Evolutionary conservation across 2,797 vertebrate genomes (phyloP).

Genomic region (Coranthus polyacanthus): DNA sequence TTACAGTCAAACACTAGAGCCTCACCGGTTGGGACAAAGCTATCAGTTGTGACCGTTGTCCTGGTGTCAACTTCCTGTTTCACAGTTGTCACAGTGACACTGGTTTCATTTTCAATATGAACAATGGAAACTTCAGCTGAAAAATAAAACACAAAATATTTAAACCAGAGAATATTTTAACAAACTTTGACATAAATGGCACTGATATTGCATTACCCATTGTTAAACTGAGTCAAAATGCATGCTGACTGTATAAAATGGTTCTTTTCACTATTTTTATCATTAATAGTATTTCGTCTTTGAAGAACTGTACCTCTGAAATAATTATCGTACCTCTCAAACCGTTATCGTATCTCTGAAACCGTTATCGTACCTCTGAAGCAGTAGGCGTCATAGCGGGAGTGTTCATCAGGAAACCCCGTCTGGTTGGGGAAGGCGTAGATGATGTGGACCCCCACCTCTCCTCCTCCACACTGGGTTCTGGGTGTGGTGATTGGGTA

Average conservation of each 20-base stretch:
- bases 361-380: constrained; percentile 82
- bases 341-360: too few relatives aligned
- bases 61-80: constrained; percentile 46
- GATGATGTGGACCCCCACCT: constrained; percentile 90
- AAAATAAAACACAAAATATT: constrained; percentile 19
- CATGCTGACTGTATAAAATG: too few relatives aligned
- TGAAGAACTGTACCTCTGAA: too few relatives aligned
- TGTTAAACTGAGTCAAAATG: too few relatives aligned
- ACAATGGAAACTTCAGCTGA: constrained; percentile 48
- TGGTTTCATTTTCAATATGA: constrained; percentile 41
- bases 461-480: constrained; percentile 88
- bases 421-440: constrained; percentile 92
- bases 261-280: too few relatives aligned
- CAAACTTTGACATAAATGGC: background rate
- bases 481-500: constrained; percentile 90
- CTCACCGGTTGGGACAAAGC: constrained; percentile 56
- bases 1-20: background rate
- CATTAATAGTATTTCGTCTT: too few relatives aligned
- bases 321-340: too few relatives aligned
- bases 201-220: too few relatives aligned
- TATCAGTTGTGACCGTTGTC: constrained; percentile 43
- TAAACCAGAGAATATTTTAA: background rate
- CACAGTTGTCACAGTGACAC: constrained; percentile 30
- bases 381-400: constrained; percentile 93
- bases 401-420: constrained; percentile 89